These are phyloP conservation scores for Panopea generosa DNA, from an alignment of 2,888 invertebrate genomes.

Conservation along the genomic window DNA sequence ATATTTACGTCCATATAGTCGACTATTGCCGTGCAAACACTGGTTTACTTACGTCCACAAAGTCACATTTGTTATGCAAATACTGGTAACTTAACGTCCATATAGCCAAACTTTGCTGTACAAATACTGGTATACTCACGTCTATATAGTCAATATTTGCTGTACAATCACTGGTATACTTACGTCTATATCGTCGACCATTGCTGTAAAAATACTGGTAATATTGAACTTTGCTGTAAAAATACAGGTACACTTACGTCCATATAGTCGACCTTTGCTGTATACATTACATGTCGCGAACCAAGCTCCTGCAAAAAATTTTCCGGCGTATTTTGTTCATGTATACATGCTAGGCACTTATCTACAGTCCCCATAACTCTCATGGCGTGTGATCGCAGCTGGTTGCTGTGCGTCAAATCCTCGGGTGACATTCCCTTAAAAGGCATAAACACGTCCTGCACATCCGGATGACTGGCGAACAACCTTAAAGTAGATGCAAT, in stretches of 20 bases:
- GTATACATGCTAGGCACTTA: slow-evolving; percentile 86
- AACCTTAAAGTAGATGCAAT: slow-evolving; percentile 86
- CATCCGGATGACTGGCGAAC: slow-evolving; percentile 87
- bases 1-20: no score
- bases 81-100: no score
- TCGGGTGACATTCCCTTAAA: slow-evolving; percentile 86
- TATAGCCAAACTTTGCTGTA: no score
- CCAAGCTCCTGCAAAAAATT: slow-evolving; percentile 86
- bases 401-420: slow-evolving; percentile 86
- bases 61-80: no score
- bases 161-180: no score
- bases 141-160: no score
- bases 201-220: no score
- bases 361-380: slow-evolving; percentile 87
- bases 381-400: slow-evolving; percentile 86
- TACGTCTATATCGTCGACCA: no score
- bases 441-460: slow-evolving; percentile 87
- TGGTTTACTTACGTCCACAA: no score
- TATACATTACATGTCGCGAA: slow-evolving; percentile 86
- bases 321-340: slow-evolving; percentile 86
- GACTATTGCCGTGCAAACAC: no score
- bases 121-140: no score
- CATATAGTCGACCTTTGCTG: slow-evolving; percentile 86
- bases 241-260: slow-evolving; percentile 86
- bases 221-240: no score